A percentile compares a stretch with the other conserved stretches of the same genome.
Conservation (phyloP, 2,797 vertebrate species). For the Hipposideros larvatus region DNA sequence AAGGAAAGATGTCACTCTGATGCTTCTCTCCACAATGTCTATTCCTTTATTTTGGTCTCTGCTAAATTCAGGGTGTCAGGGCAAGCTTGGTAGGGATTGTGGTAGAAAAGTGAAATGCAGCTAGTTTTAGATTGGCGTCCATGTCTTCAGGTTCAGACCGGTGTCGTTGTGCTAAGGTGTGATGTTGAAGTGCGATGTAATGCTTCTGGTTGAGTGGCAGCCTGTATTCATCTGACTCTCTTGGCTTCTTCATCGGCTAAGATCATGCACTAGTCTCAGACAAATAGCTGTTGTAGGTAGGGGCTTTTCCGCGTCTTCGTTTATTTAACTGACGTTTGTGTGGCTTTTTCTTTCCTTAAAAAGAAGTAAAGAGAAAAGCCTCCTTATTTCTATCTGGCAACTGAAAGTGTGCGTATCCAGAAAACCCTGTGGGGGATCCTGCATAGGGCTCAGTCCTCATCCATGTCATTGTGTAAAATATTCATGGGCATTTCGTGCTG, state of each 20-base stretch:
- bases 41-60: conserved; percentile 29
- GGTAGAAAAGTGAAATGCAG: background rate
- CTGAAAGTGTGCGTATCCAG: background rate
- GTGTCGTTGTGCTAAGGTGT: background rate
- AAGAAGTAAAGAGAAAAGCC: background rate
- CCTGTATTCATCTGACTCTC: background rate
- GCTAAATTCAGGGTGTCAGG: conserved; percentile 33
- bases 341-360: conserved; percentile 45
- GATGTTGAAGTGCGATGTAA: background rate
- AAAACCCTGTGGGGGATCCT: background rate
- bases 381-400: background rate
- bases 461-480: background rate
- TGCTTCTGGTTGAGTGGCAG: background rate
- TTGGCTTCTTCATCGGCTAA: background rate
- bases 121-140: background rate
- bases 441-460: background rate
- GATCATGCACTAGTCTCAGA: background rate
- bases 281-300: background rate
- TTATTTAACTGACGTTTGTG: conserved; percentile 16
- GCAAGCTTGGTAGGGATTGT: background rate
- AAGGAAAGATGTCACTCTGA: conserved; percentile 13
- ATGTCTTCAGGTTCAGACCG: background rate
- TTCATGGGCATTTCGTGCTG: background rate
- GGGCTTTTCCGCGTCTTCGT: background rate
- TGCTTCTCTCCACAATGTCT: background rate